Percentiles rank a stretch among this genome's conserved stretches.
Evolutionary conservation across 2,888 invertebrate species (phyloP).

Genomic region (Hofmannophila pseudospretella): DNA sequence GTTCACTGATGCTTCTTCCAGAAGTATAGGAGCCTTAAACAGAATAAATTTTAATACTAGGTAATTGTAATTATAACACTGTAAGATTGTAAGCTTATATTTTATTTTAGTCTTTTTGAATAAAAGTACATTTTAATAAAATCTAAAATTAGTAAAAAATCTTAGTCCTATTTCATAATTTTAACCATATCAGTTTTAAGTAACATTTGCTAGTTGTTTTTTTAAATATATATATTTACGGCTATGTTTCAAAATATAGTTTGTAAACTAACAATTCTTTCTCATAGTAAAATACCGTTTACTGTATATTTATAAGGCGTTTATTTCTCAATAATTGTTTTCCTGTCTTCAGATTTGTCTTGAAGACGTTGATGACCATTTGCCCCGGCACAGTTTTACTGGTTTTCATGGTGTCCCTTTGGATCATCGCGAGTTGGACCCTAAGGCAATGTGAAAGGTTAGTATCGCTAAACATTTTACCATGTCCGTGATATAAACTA

Average conservation of each 20-base stretch:
- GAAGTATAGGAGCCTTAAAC: conserved; percentile 98
- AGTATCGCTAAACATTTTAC: conserved; percentile 42
- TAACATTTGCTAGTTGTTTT: no score
- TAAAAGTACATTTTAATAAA: no score
- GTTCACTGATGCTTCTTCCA: conserved; percentile 99
- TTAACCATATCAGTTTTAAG: no score
- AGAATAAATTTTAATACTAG: conserved; percentile 99
- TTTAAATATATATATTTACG: no score
- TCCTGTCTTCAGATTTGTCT: conserved; percentile 83
- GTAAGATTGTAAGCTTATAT: background rate
- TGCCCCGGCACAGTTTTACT: conserved; percentile 98
- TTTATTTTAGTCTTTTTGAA: no score
- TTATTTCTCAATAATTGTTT: background rate
- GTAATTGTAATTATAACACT: conserved; percentile 80
- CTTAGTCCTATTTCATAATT: no score
- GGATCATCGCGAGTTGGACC: conserved; percentile 99
- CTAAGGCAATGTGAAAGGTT: conserved; percentile 99
- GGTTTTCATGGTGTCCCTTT: conserved; percentile 99
- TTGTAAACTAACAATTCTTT: no score
- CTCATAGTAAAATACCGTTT: no score
- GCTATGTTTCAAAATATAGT: no score
- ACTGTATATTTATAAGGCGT: no score
- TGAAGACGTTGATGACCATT: conserved; percentile 99
- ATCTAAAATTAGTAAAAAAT: no score
- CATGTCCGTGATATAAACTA: no score